Evolutionary conservation across 2,888 invertebrate genomes (phyloP), one percentile per base, ranked within the genome.

Genomic region (Noctua pronuba): DNA sequence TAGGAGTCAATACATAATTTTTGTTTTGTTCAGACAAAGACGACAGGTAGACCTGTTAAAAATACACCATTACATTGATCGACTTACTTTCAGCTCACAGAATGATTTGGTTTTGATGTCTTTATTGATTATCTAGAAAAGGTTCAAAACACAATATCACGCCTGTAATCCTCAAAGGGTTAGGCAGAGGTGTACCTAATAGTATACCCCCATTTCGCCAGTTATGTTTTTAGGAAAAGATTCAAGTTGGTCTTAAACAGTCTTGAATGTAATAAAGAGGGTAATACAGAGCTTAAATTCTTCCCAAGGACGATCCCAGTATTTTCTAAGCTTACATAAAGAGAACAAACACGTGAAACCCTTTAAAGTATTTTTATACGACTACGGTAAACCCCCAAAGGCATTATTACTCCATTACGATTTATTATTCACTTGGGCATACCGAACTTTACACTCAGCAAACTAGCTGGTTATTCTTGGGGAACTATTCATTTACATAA

Each of bases 361-460:
- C 35, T 77, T 76, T 55, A 18, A 24, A 75, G 10, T 21, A n/a
- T 28, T 76, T 76, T 52, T 35, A 35, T 65, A 24, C 11, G 77
- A 44, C 64, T 31, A 35, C 11, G 18, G 8, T 11, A 35, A 52
- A 65, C 18, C 52, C 24, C 24, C 35, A 77, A 64, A 52, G 31
- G 41, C 24, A 24, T 77, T 35, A 38, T 28, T 77, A 55, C 24
- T 52, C 13, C 41, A 55, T 31, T 77, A 35, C 21, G 18, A n/a
- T 76, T 64, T 52, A 52, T 77, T 35, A 44, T 77, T 24, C 77
- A 24, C 44, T 77, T 64, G 77, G 35, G n/a, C 6, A 21, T 31
- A 64, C 21, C 7, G 21, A 58, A 58, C n/a, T 74, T 58, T n/a
- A 44, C 21, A 35, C 31, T n/a, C 4, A 18, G n/a, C 31, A 44